A percentile compares a stretch with the other conserved stretches of the same genome.
Evolutionary conservation across 2,113 vertebrate genomes (phyloP).

Genomic region (Nycticorax nycticorax): DNA sequence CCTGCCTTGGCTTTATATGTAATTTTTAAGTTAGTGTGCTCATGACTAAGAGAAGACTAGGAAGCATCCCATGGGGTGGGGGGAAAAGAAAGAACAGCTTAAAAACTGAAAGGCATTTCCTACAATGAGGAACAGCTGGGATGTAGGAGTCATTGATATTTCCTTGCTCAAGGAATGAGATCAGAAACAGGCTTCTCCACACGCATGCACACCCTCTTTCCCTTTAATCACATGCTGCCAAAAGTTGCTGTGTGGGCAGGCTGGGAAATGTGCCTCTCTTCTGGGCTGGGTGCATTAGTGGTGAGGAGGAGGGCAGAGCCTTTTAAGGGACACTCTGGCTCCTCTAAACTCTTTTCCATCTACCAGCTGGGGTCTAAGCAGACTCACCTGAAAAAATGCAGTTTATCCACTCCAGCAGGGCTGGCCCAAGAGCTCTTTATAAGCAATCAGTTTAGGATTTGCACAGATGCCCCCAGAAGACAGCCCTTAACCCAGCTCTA

Average conservation of each 20-base stretch:
- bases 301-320: not conserved
- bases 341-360: not conserved
- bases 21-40: not conserved
- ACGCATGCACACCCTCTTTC: not conserved
- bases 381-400: not conserved
- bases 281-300: not conserved
- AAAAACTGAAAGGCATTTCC: conserved; percentile 18
- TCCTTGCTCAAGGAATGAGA: conserved; percentile 11
- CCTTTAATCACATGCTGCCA: not conserved
- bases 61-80: not conserved
- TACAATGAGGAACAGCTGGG: not conserved
- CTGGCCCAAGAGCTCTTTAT: not conserved
- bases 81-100: not conserved
- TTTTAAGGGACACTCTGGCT: not conserved
- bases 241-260: not conserved
- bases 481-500: not conserved
- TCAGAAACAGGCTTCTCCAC: not conserved
- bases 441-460: not conserved
- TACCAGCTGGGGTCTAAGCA: not conserved
- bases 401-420: not conserved
- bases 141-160: conserved; percentile 50
- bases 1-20: accelerated
- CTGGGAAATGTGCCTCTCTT: not conserved
- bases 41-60: not conserved
- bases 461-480: not conserved